phyloP scores from a whole-genome alignment of 2,888 invertebrate genomes.

The Sisyra nigra region DNA sequence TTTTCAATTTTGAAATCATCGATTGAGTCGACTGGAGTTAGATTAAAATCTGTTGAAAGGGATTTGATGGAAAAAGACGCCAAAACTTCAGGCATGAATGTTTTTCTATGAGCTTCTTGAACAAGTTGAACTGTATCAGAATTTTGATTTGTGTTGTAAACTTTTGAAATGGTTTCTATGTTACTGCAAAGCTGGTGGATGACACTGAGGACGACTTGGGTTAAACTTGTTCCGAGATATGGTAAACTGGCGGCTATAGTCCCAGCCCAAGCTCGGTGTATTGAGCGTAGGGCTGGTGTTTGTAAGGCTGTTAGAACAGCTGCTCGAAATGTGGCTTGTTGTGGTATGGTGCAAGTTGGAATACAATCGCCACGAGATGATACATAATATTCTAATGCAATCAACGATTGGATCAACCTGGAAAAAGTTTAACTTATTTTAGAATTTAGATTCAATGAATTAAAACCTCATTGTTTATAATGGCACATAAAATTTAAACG shows the following conservation, averaged over 20 bases:
- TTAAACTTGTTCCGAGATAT: conserved; percentile 59
- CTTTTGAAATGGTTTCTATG: conserved; percentile 44
- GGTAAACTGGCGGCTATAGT: conserved; percentile 66
- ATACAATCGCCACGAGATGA: conserved; percentile 38
- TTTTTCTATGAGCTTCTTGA: not conserved
- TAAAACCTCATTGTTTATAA: too few relatives aligned
- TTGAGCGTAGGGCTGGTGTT: conserved; percentile 46
- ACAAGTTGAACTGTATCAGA: not conserved
- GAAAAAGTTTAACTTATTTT: conserved; percentile 11
- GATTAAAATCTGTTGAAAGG: conserved; percentile 5
- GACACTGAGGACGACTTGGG: conserved; percentile 59
- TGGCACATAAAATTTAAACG: too few relatives aligned
- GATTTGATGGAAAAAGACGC: conserved; percentile 2
- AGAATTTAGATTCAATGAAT: not conserved
- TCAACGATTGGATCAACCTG: conserved; percentile 49
- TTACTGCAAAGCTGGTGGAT: conserved; percentile 67
- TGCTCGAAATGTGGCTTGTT: conserved; percentile 70
- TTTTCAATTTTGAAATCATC: not conserved
- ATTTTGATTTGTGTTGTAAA: conserved; percentile 19
- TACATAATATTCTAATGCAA: conserved; percentile 60
- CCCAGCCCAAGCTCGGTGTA: conserved; percentile 72
- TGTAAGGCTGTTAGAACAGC: conserved; percentile 63
- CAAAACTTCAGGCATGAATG: conserved; percentile 4
- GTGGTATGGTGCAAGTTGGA: conserved; percentile 48
- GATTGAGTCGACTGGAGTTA: conserved; percentile 6